A percentile compares a stretch with the other conserved stretches of the same genome.
These are phyloP conservation scores for Penaeus japonicus DNA, from an alignment of 1,140 invertebrate genomes.

Conservation along the genomic window DNA sequence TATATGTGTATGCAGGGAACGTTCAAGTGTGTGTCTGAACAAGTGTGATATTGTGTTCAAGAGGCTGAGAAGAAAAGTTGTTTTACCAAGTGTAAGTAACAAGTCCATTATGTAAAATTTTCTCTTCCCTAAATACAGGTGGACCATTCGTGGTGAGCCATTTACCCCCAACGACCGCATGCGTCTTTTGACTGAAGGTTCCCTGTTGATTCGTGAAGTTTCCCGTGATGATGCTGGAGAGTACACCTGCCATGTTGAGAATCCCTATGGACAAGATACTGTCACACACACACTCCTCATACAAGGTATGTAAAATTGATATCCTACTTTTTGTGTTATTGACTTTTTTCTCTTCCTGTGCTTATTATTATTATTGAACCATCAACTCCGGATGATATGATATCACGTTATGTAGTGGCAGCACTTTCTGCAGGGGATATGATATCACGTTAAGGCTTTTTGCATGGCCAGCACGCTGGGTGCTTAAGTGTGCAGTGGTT, in stretches of 20 bases:
- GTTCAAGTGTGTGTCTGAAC: too few relatives aligned
- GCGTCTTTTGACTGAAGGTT: conserved; percentile 85
- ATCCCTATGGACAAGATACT: conserved; percentile 89
- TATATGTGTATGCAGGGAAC: too few relatives aligned
- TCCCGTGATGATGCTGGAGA: conserved; percentile 88
- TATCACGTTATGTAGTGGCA: too few relatives aligned
- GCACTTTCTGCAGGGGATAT: too few relatives aligned
- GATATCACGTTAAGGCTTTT: too few relatives aligned
- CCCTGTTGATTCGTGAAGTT: conserved; percentile 87
- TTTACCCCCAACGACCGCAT: conserved; percentile 79
- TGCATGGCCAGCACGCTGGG: too few relatives aligned
- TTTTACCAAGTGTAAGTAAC: background rate
- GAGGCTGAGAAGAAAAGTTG: too few relatives aligned
- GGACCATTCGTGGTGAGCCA: conserved; percentile 66
- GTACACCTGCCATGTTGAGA: conserved; percentile 85
- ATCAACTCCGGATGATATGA: too few relatives aligned
- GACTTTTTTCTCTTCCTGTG: background rate
- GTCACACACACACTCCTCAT: conserved; percentile 90
- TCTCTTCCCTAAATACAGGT: conserved; percentile 23
- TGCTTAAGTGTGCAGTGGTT: too few relatives aligned
- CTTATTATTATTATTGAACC: background rate
- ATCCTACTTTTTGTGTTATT: background rate
- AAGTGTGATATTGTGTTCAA: too few relatives aligned
- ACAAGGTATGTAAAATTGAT: conserved; percentile 67
- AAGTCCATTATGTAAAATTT: background rate